These are phyloP conservation scores for Pemphigus obesinymphae DNA, from an alignment of 1,140 invertebrate species.

Conservation along the genomic window DNA sequence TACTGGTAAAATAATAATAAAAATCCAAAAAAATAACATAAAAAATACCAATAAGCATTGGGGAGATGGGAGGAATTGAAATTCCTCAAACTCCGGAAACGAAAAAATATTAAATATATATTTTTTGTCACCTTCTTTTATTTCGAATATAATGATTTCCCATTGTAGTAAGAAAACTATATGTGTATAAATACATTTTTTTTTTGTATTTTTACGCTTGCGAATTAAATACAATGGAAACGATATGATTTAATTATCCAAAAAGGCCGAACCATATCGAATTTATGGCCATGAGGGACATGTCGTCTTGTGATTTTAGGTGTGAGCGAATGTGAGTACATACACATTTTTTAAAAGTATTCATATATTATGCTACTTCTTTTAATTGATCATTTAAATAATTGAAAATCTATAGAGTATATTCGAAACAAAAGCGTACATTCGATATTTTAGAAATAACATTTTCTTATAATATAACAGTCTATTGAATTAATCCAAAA, in stretches of 20 bases:
- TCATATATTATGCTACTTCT: neutral
- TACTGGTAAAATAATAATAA: neutral
- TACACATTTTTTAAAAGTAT: neutral
- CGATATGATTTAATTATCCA: neutral
- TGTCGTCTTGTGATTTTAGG: neutral
- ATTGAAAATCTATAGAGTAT: neutral
- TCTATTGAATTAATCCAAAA: neutral
- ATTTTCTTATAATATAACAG: neutral
- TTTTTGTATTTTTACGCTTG: neutral
- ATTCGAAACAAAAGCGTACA: neutral
- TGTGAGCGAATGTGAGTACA: too few species aligned
- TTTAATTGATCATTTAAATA: neutral
- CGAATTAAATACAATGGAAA: constrained; percentile 12
- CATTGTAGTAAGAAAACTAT: neutral
- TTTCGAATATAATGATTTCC: neutral
- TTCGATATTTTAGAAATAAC: neutral
- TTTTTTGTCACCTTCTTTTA: neutral
- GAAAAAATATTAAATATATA: neutral
- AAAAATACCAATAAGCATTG: neutral
- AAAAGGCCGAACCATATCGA: neutral
- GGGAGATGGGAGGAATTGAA: neutral
- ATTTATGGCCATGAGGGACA: too few species aligned
- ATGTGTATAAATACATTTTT: neutral
- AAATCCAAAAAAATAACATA: too few species aligned
- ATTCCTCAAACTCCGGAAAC: neutral